Base-by-base conservation (phyloP, 2,888 invertebrate genomes). In the Vannuccia rotundouncinata region DNA sequence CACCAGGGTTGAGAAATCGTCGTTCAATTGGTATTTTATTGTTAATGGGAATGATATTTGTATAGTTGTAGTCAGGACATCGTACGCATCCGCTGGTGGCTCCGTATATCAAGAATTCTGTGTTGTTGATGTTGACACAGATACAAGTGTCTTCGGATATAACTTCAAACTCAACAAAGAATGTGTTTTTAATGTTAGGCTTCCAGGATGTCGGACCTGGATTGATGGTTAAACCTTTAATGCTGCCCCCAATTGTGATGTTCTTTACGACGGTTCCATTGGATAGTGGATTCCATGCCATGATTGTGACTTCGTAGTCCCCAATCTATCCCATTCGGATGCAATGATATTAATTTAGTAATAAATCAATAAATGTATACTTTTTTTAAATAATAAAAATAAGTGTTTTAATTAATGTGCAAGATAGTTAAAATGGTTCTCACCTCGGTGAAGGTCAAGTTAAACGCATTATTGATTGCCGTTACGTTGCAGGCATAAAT, bases 131-230 rank as follows among this genome's bases (percentile, higher is more conserved):
- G 81, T 85, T 83, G 0, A 86, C 81, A 2, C 82, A 82, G 1
- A 86, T 79, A 80, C 86, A 86, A 5, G 84, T 83, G 0, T 80
- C 77, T 0, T 83, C 82, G 1, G 86, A 85, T 1, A 83, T 77
- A 0, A 77, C 80, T 0, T 76, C 82, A 81, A 85, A 85, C 1
- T 82, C 80, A 5, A 85, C 74, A 5, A 79, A 66, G 31, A 86
- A 83, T n/a, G 30, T 29, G 31, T 84, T 84, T 1, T 28, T n/a
- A 29, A 83, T 82, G 10, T 82, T 80, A 0, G 83, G 82, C 29
- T 30, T 28, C 60, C 80, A 80, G n/a, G 66, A 1, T 5, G 25
- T 17, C 28, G 30, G 13, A 25, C 76, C 66, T 0, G 82, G 82
- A 1, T 79, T 79, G 27, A 80, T 75, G 2, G 78, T 78, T 10